Conservation (phyloP, 2,113 vertebrate species). For the Lophotis ruficrista region DNA sequence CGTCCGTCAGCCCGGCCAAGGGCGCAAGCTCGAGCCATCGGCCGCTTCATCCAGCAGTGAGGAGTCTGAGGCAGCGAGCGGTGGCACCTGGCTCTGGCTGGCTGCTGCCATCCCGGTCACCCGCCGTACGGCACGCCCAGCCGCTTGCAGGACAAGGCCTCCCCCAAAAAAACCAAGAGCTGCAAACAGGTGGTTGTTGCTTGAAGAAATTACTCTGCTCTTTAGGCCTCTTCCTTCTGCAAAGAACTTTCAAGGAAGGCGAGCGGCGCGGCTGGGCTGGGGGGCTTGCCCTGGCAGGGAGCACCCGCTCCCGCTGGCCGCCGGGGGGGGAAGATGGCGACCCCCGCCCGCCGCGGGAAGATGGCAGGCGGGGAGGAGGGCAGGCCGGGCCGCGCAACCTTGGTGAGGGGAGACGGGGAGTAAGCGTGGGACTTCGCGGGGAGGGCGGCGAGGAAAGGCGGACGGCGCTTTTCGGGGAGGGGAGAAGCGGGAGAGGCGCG, state of each 20-base stretch:
- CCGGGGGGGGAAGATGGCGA: no score
- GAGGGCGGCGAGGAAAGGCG: neutral
- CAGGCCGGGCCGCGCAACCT: neutral
- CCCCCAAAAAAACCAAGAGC: neutral
- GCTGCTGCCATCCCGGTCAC: neutral
- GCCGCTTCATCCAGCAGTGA: neutral
- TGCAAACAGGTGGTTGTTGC: neutral
- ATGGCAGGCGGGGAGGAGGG: neutral
- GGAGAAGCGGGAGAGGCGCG: neutral
- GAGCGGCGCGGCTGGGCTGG: neutral
- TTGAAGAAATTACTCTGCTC: neutral
- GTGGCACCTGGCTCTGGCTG: neutral
- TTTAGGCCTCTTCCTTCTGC: neutral
- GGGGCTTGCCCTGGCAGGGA: neutral
- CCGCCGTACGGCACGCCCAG: neutral
- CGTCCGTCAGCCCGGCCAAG: neutral
- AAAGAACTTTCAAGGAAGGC: neutral
- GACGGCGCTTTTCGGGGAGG: accelerated
- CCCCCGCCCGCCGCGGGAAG: no score
- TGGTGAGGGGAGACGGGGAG: neutral
- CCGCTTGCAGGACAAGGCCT: neutral
- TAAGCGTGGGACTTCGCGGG: accelerated
- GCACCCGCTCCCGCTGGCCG: no score
- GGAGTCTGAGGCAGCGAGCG: neutral
- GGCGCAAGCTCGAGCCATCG: neutral